Percentiles rank a stretch among this genome's conserved stretches.
These are phyloP conservation scores for Pocota personata DNA, from an alignment of 2,888 invertebrate species.

Conservation along the genomic window DNA sequence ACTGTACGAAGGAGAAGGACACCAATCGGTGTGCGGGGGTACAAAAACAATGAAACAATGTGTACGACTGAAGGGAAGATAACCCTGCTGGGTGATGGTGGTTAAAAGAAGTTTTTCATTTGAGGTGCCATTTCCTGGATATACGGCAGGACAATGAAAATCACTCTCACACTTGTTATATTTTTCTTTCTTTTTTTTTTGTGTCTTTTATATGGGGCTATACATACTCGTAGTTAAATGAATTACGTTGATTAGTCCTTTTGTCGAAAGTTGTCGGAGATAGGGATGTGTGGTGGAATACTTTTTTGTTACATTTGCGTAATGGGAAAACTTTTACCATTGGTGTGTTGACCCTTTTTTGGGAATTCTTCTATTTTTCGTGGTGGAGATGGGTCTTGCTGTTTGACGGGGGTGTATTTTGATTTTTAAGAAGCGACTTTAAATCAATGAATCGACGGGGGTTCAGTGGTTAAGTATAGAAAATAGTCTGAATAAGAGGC, in stretches of 20 bases:
- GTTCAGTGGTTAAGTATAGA: too few relatives aligned
- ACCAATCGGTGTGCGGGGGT: conserved; percentile 26
- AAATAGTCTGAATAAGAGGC: too few relatives aligned
- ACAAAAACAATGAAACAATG: conserved; percentile 53
- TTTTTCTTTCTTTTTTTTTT: conserved; percentile 17
- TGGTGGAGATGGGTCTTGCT: background rate
- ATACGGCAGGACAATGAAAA: conserved; percentile 66
- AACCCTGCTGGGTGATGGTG: conserved; percentile 25
- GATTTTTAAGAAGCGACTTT: too few relatives aligned
- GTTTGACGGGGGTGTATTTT: background rate
- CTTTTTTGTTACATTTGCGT: conserved; percentile 72
- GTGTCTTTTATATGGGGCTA: conserved; percentile 47
- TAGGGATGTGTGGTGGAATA: background rate
- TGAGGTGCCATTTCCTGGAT: conserved; percentile 71
- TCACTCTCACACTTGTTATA: conserved; percentile 65
- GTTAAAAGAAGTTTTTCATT: conserved; percentile 63
- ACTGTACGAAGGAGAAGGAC: conserved; percentile 18
- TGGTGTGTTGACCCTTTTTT: conserved; percentile 53
- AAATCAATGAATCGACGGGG: background rate
- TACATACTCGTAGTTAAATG: conserved; percentile 65
- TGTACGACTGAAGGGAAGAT: conserved; percentile 15
- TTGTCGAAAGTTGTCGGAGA: conserved; percentile 57
- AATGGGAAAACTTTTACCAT: conserved; percentile 72
- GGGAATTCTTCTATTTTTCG: background rate
- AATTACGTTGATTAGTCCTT: conserved; percentile 73